Evolutionary conservation across 1,140 invertebrate species (phyloP), one percentile per base, ranked within the genome.

Genomic region (Drosophila bipectinata): DNA sequence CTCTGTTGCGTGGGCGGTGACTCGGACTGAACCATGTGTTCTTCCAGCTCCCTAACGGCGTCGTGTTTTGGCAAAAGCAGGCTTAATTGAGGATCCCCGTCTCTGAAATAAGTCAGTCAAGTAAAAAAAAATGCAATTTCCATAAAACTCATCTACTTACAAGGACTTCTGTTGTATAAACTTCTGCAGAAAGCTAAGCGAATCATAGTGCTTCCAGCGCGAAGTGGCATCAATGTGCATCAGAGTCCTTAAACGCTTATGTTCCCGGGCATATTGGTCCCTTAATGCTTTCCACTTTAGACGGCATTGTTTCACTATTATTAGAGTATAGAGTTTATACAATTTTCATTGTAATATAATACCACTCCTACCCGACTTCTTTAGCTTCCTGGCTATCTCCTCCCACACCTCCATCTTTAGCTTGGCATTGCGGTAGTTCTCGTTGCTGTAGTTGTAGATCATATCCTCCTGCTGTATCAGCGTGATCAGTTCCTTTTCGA

Each of bases 201-300:
- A 90, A 34, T 91, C 90, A 26, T 91, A 91, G 41, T 91, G 90
- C 32, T 91, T 91, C 90, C 90, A 91, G n/a, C 87, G 78, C 15
- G 90, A 90, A 14, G 62, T 75, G 34, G 72, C 76, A 15, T 91
- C 81, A 7, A 75, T 55, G 49, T 89, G 64, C 26, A 75, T 52
- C 15, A 81, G 74, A 18, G 74, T 87, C 24, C 82, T 80, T 26
- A 91, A 37, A 26, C 90, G 90, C 67, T 91, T 91, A 54, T 91
- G 88, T 57, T 91, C 90, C 0, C 90, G 72, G n/a, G 89, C 90
- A 62, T 89, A 91, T 81, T 91, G 90, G 60, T 91, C 90, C n/a
- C 90, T 62, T 9, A 91, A 53, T 9, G 90, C 90, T 51, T 91
- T 91, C 90, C 90, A 91, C 52, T 91, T 91, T 3, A 87, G 74